Evolutionary conservation across 2,888 invertebrate species (phyloP), one percentile per base, ranked within the genome.

Genomic region (Melanostoma mellinum): DNA sequence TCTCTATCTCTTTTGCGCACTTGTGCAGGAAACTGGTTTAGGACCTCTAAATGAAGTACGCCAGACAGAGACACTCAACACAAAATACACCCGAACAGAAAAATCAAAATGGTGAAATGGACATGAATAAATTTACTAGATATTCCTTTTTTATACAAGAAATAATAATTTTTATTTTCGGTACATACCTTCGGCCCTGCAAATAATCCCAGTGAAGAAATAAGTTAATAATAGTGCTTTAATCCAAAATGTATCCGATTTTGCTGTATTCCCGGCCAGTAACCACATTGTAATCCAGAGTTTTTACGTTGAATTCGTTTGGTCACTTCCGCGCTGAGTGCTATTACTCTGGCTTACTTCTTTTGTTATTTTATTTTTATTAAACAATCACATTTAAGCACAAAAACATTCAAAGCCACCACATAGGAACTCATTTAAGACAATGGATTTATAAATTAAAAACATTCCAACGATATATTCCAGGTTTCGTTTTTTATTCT

Each of bases 181-280:
- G 2, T 36, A 80, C 85, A 61, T 85, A 85, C 85, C 85, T 80
- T 85, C 85, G 33, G 72, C 85, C 75, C 80, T 85, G 61, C 80
- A 85, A 84, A 85, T 85, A 82, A 85, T 78, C 76, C 84, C 85
- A 84, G 77, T 56, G 40, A 85, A 71, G 75, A 85, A 60, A 72
- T 77, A 82, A 40, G 69, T 74, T 60, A 86, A 71, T 67, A 86
- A 65, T 58, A 86, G 63, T 42, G 84, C 67, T 88, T 88, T 89
- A 88, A 90, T 88, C 90, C 88, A 89, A 88, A 88, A 87, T 87
- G 86, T 88, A 89, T 88, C 88, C 88, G 88, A 88, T 87, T 88
- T 88, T 86, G 88, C 87, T 87, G 88, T 88, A 87, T 87, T 87
- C 86, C 87, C 88, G 88, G 87, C 87, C 87, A 87, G 86, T 86